Evolutionary conservation across 1,140 invertebrate genomes (phyloP).

Genomic region (Eubasilissa regina): DNA sequence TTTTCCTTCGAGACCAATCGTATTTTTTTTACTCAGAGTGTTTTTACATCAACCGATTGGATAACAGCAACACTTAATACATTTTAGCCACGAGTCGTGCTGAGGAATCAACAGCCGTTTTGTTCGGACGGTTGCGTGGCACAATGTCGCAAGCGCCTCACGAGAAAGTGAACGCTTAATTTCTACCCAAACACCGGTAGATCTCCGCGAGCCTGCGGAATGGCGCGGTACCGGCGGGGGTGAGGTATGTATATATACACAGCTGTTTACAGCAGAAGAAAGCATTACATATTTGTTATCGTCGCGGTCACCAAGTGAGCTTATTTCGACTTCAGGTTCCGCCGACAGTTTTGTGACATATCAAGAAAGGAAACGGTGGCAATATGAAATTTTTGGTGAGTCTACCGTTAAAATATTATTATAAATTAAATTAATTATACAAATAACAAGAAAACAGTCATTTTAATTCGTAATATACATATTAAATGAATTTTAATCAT

Average conservation of each 20-base stretch:
- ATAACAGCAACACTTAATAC: conserved; percentile 1
- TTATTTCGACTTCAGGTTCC: conserved; percentile 1
- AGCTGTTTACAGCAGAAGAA: conserved; percentile 50
- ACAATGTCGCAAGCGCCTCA: conserved; percentile 49
- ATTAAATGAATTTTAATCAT: too few species aligned
- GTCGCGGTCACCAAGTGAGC: conserved; percentile 44
- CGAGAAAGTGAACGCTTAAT: conserved; percentile 30
- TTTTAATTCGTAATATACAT: too few species aligned
- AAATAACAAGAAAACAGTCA: too few species aligned
- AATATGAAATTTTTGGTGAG: conserved; percentile 70
- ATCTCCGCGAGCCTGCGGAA: conserved; percentile 62
- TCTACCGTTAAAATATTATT: conserved; percentile 36
- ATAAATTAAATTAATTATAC: too few species aligned
- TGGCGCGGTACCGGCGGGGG: conserved; percentile 61
- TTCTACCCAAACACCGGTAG: not conserved
- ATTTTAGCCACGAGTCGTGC: not conserved
- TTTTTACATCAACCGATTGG: not conserved
- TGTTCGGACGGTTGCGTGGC: not conserved
- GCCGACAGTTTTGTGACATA: conserved; percentile 23
- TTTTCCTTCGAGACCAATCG: too few species aligned
- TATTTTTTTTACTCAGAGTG: not conserved
- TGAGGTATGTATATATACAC: conserved; percentile 53
- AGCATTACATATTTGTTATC: conserved; percentile 59
- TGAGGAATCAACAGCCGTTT: not conserved
- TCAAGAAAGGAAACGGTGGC: conserved; percentile 36